Percentiles rank a stretch among this genome's conserved stretches.
phyloP scores from a whole-genome alignment of 2,113 vertebrate genomes.

The Condylura cristata region DNA sequence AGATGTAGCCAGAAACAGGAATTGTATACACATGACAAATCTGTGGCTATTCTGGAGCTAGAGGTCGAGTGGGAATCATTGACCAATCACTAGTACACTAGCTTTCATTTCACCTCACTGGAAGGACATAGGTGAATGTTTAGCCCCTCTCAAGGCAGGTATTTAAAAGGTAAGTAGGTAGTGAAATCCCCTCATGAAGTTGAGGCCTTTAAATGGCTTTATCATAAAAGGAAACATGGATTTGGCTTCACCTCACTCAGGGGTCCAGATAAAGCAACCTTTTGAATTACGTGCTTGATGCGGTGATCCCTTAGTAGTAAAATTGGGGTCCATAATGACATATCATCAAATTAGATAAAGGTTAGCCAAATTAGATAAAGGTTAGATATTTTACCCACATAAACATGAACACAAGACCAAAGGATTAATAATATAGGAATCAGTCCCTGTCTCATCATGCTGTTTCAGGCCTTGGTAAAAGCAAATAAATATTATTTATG shows the following conservation, averaged over 20 bases:
- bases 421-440: background rate
- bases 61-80: background rate
- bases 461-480: background rate
- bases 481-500: background rate
- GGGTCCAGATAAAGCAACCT: background rate
- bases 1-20: background rate
- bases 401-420: background rate
- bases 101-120: background rate
- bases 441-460: background rate
- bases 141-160: background rate
- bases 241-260: background rate
- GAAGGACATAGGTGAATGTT: background rate
- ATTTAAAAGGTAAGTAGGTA: background rate
- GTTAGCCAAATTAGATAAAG: background rate
- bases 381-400: background rate
- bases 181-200: background rate
- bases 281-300: background rate
- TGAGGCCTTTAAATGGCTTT: background rate
- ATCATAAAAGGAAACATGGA: background rate
- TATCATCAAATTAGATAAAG: background rate
- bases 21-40: background rate
- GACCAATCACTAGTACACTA: background rate
- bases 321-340: background rate
- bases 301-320: background rate
- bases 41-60: background rate